Evolutionary conservation across 2,888 invertebrate species (phyloP), one percentile per base, ranked within the genome.

Genomic region (Plebejus anna): DNA sequence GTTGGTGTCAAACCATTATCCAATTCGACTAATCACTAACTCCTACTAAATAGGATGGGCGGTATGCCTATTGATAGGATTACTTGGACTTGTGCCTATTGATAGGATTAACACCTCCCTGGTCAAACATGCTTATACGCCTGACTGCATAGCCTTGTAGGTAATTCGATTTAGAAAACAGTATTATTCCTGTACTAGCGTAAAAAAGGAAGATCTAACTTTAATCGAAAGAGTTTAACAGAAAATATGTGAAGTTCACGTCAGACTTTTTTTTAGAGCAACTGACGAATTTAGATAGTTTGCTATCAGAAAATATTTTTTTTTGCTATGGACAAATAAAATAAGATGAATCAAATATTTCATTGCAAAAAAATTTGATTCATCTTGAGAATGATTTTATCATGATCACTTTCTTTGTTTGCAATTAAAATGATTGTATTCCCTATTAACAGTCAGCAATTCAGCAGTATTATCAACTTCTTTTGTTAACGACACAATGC

Each of bases 61-160:
- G 0, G 1, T 5, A 4, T 32, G 32, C 66, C 36, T 66, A 66
- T 22, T 66, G 66, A 66, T 66, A 66, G 32, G 66, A 66, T 66
- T 66, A 66, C 13, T 28, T 61, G 32, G 66, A 32, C 66, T 66
- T 28, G 5, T 36, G 32, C 0, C 66, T 66, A 66, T 66, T 66
- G 66, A 36, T 32, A 66, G 66, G 66, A 66, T 66, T 66, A 66
- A 16, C 66, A 66, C 66, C 66, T 66, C 28, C 66, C 32, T 36
- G 32, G 66, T 36, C 66, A 66, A 66, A 66, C 32, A 66, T 66
- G 16, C 6, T 66, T 66, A 66, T 36, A 66, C 66, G 36, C 66
- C 66, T 66, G 32, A 66, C 36, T 36, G 13, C 36, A 36, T 36
- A 66, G 1, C 11, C 28, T 61, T 61, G 32, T 0, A 2, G 32